These are phyloP conservation scores for Addax nasomaculatus DNA, from an alignment of 2,113 vertebrate species.

Conservation along the genomic window DNA sequence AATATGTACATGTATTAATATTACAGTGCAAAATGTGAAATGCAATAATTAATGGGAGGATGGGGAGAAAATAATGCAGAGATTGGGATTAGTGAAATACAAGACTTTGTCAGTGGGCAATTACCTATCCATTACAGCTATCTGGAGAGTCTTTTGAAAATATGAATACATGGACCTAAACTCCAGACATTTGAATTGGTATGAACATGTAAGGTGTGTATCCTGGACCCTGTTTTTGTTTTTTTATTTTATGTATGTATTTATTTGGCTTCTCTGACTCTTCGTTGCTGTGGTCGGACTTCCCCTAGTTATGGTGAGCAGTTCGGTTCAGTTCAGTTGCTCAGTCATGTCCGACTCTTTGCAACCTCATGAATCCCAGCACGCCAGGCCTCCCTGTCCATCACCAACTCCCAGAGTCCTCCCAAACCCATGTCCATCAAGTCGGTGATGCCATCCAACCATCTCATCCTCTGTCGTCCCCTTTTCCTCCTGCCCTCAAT, in stretches of 20 bases:
- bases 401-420: too few relatives aligned
- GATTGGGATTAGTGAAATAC: not conserved
- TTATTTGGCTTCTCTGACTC: not conserved
- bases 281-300: not conserved
- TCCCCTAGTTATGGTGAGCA: not conserved
- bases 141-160: not conserved
- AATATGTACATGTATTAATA: not conserved
- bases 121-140: not conserved
- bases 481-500: too few relatives aligned
- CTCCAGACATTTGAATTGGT: not conserved
- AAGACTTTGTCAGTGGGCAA: not conserved
- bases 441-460: too few relatives aligned
- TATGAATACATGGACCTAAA: not conserved
- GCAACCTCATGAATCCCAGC: rapidly evolving
- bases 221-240: not conserved
- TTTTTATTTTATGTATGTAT: not conserved
- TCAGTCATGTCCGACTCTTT: too few relatives aligned
- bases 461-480: too few relatives aligned
- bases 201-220: too few relatives aligned
- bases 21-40: not conserved
- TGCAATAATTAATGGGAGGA: not conserved
- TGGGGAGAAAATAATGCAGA: not conserved
- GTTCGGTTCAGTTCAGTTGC: too few relatives aligned
- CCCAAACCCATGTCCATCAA: rapidly evolving
- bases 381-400: too few relatives aligned